A percentile compares a stretch with the other conserved stretches of the same genome.
These are phyloP conservation scores for Drosophila austrosaltans DNA, from an alignment of 2,888 invertebrate species.

Conservation along the genomic window DNA sequence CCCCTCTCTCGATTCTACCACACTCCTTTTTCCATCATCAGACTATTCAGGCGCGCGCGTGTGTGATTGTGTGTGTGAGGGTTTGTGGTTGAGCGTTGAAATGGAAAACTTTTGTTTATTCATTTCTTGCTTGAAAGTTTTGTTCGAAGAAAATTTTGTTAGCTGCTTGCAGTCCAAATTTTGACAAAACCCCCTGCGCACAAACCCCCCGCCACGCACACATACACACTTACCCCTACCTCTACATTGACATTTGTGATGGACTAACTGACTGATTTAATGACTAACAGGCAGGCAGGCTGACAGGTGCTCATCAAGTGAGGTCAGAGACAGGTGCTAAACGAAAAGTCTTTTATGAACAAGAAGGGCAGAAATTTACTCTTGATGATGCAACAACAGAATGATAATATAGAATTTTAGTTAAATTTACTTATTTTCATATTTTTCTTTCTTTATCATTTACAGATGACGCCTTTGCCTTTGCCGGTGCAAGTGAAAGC, in stretches of 20 bases:
- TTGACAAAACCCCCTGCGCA: neutral
- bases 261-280: constrained; percentile 25
- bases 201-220: no score
- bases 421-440: neutral
- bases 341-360: neutral
- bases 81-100: constrained; percentile 39
- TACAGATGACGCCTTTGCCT: constrained; percentile 87
- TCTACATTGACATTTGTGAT: constrained; percentile 25
- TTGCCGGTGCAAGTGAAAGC: constrained; percentile 58
- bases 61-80: constrained; percentile 5
- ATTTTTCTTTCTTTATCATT: neutral
- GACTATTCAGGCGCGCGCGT: constrained; percentile 14
- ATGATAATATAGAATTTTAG: no score
- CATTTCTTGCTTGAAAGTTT: constrained; percentile 56
- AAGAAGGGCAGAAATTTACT: neutral
- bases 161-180: neutral
- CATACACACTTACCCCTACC: no score
- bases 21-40: neutral
- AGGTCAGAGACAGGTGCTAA: constrained; percentile 39
- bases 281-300: constrained; percentile 15
- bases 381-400: constrained; percentile 27
- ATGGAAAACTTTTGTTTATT: constrained; percentile 70
- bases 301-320: constrained; percentile 49
- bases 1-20: neutral
- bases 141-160: constrained; percentile 14